A percentile compares a stretch with the other conserved stretches of the same genome.
These are phyloP conservation scores for Euplagia quadripunctaria DNA, from an alignment of 2,888 invertebrate genomes.

Conservation along the genomic window DNA sequence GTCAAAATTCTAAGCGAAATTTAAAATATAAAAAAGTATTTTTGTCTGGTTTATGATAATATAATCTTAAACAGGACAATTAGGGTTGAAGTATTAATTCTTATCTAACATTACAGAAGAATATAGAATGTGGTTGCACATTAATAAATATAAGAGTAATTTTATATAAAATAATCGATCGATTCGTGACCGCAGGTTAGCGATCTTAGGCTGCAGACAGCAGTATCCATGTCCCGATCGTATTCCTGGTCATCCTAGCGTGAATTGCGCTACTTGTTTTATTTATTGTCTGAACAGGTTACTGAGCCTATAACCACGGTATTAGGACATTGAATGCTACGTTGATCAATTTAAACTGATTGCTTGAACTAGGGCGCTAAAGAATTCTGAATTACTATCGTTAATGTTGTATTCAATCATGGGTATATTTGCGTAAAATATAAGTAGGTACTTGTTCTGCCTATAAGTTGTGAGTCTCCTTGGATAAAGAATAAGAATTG, in stretches of 20 bases:
- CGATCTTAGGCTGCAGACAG: conserved; percentile 35
- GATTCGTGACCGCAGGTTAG: conserved; percentile 30
- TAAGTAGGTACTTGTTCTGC: not conserved
- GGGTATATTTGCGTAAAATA: not conserved
- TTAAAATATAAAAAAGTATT: not conserved
- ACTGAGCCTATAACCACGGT: conserved; percentile 33
- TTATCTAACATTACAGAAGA: too few species aligned
- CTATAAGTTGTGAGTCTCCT: conserved; percentile 3
- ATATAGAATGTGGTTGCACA: not conserved
- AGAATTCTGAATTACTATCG: conserved; percentile 26
- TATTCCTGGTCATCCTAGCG: conserved; percentile 60
- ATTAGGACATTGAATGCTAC: conserved; percentile 41
- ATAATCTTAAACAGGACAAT: too few species aligned
- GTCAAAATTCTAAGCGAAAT: not conserved
- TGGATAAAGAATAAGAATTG: not conserved
- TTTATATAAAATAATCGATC: conserved; percentile 33
- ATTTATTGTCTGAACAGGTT: conserved; percentile 53
- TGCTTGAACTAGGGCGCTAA: conserved; percentile 40
- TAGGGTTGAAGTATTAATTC: too few species aligned
- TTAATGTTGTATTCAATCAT: not conserved
- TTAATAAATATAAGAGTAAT: not conserved
- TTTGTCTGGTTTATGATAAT: too few species aligned
- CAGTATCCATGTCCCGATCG: conserved; percentile 37
- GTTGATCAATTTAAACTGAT: conserved; percentile 51
- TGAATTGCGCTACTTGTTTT: conserved; percentile 56